A percentile compares a stretch with the other conserved stretches of the same genome.
phyloP scores from a whole-genome alignment of 2,888 invertebrate genomes.

The Cephus sareptanus region DNA sequence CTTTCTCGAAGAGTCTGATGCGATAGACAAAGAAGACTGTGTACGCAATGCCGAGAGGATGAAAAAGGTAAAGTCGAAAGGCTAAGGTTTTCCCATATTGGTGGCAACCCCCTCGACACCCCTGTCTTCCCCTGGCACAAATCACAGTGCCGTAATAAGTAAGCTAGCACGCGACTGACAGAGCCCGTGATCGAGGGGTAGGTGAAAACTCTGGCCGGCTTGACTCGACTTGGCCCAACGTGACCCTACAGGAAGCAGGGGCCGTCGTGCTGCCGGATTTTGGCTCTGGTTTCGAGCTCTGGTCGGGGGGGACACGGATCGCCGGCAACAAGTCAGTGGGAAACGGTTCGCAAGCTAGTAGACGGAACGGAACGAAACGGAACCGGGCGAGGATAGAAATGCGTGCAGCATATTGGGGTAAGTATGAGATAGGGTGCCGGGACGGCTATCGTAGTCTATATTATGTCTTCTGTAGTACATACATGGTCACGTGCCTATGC shows the following conservation, averaged over 20 bases:
- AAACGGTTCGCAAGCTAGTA: constrained; percentile 43
- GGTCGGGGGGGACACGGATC: constrained; percentile 36
- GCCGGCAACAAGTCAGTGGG: constrained; percentile 47
- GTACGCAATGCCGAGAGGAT: background rate
- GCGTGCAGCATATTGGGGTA: constrained; percentile 45
- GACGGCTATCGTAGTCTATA: constrained; percentile 44
- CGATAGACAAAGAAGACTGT: background rate
- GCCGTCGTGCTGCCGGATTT: constrained; percentile 29
- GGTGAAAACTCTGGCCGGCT: constrained; percentile 1
- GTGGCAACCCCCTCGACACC: background rate
- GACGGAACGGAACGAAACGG: constrained; percentile 27
- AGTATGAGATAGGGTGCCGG: constrained; percentile 29
- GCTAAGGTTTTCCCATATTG: background rate
- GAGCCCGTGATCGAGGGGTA: background rate
- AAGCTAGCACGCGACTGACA: constrained; percentile 29
- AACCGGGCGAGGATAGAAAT: constrained; percentile 32
- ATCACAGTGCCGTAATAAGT: constrained; percentile 36
- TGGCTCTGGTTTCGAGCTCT: constrained; percentile 31
- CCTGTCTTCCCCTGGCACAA: constrained; percentile 29
- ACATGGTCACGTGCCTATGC: constrained; percentile 64
- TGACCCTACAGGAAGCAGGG: constrained; percentile 30
- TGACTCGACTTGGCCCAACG: constrained; percentile 6
- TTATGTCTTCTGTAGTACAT: constrained; percentile 64
- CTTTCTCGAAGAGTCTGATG: background rate
- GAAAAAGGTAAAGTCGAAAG: background rate